Evolutionary conservation across 2,888 invertebrate species (phyloP), one percentile per base, ranked within the genome.

Genomic region (Chalcis sispes): DNA sequence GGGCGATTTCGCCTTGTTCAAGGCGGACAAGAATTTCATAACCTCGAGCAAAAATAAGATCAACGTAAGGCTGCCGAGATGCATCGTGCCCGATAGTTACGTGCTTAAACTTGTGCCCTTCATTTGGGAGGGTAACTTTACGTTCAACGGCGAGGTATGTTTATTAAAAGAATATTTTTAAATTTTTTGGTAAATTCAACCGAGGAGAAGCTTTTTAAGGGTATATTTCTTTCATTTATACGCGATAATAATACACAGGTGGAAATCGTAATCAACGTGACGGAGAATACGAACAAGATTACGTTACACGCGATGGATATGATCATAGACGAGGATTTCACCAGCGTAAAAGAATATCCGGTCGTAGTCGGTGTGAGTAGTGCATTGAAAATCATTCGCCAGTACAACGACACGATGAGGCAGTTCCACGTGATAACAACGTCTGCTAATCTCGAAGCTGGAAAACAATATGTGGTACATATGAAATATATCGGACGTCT

Each of bases 251-350:
- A 36, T 7, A n/a, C 23, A 36, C 18, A 92, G 87, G 91, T 93
- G 1, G 91, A 91, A 82, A 92, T 94, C 78, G 83, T 90, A 20
- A 85, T 96, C 62, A 90, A 91, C 75, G 92, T 93, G 0, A 89
- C 91, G 18, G 90, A 91, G 79, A 90, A 91, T 62, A 93, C 93
- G 8, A 90, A 91, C 65, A 93, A 93, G 85, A 91, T 96, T 18
- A 94, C 94, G 0, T 90, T 96, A 79, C 96, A 96, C 85, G 92
- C 93, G 7, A 91, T 92, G 46, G 93, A 94, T 79, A 89, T 96
- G 79, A 90, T 89, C 59, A 93, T 96, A 77, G 90, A 91, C 48
- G 90, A 91, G 64, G 89, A 91, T 40, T 90, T 90, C 62, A 90
- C 94, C 2, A 89, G 86, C 56, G 90, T 92, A 29, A 89, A 85